These are phyloP conservation scores for Celastrina argiolus DNA, from an alignment of 2,888 invertebrate species.

Conservation along the genomic window DNA sequence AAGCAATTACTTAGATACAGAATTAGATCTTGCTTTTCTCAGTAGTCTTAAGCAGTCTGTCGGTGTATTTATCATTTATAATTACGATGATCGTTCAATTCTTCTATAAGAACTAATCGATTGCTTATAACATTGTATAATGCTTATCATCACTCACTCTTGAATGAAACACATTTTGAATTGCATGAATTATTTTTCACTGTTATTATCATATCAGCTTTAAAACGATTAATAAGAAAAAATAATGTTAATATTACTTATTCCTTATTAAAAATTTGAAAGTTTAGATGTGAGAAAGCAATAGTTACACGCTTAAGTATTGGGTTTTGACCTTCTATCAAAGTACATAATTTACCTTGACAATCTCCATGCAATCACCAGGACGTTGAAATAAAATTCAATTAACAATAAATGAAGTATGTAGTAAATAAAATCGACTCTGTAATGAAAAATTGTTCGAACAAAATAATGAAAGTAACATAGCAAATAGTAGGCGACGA, in stretches of 20 bases:
- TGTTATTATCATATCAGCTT: background rate
- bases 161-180: background rate
- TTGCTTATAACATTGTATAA: background rate
- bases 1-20: conserved; percentile 18
- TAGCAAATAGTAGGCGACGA: too few species aligned
- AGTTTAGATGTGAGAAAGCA: background rate
- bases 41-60: conserved; percentile 13
- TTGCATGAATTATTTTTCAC: background rate
- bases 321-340: background rate
- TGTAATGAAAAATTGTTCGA: too few species aligned
- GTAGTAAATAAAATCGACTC: too few species aligned
- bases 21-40: conserved; percentile 13
- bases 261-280: too few species aligned
- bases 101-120: conserved; percentile 10
- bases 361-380: background rate
- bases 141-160: background rate
- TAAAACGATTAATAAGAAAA: too few species aligned
- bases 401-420: background rate
- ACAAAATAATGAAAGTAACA: too few species aligned
- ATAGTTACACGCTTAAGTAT: background rate
- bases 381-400: background rate
- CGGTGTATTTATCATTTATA: conserved; percentile 20
- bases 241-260: too few species aligned
- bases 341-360: background rate
- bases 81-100: background rate